Base-by-base conservation (phyloP, 1,140 invertebrate genomes). In the Micrasema longulum region DNA sequence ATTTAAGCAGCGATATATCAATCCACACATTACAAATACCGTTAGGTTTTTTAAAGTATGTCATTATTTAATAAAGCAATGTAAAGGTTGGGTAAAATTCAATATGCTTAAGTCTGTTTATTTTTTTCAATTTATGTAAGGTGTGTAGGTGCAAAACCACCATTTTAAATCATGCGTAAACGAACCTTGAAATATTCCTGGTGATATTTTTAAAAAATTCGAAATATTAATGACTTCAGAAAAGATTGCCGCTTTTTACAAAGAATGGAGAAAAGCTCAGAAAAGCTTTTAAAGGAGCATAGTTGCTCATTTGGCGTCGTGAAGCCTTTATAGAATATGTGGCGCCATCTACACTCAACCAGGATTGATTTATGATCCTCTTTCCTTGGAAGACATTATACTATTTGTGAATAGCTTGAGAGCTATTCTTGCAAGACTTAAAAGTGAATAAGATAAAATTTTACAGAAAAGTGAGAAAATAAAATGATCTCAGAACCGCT, bases 241-340 rank as follows among this genome's bases (percentile, higher is more conserved):
- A 31, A 7, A 31, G 26, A 7, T 31, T 31, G 26, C 26, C 26
- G 2, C 26, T 31, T 31, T 48, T 20, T 16, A 48, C 11, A 31
- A 23, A 3, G n/a, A 55, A 41, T 45, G 31, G 55, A 63, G 50
- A 63, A 63, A 26, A 43, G 9, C 22, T 23, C 43, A 41, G 43
- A 70, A 70, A 70, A 69, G 57, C 68, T 63, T 70, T 60, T 41
- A 70, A 70, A 63, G 35, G 41, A 70, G 31, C 45, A 41, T 50
- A 35, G 11, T 48, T 48, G 45, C 38, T n/a, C 43, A 70, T 43
- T 38, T 38, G 68, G 45, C 57, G 50, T 41, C 55, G 50, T 43
- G 47, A 23, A 63, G 38, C 38, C 57, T 41, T 10, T 6, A 22
- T 20, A 70, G 55, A 31, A 70, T 70, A 31, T 70, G 68, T 53